Percentiles rank a stretch among this genome's conserved stretches.
Conservation (phyloP, 2,888 invertebrate species). For the Dysmachus trigonus region DNA sequence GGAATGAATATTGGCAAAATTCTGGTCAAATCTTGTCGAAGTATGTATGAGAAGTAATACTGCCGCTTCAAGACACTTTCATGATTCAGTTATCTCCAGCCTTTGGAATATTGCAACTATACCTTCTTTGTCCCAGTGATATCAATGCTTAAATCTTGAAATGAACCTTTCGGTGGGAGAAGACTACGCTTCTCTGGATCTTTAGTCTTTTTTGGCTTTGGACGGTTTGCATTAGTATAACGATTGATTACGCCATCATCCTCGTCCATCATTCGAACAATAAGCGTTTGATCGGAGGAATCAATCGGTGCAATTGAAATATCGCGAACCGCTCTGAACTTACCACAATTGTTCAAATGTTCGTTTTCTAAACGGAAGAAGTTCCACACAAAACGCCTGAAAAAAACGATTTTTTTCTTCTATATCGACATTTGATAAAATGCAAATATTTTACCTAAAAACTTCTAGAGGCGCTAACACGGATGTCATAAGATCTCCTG, state of each 20-base stretch:
- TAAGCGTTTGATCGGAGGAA: conserved; percentile 89
- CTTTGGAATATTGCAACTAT: not conserved
- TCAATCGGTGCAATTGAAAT: conserved; percentile 95
- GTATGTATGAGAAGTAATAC: not conserved
- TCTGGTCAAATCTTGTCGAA: not conserved
- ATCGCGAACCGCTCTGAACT: conserved; percentile 97
- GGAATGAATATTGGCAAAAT: conserved; percentile 17
- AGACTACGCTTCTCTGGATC: conserved; percentile 69
- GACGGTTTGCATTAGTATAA: conserved; percentile 69
- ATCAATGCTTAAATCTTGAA: conserved; percentile 59
- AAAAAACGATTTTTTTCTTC: not conserved
- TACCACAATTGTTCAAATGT: conserved; percentile 98
- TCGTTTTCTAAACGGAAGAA: conserved; percentile 99
- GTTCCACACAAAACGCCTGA: conserved; percentile 96
- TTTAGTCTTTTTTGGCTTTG: conserved; percentile 69
- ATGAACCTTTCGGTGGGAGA: conserved; percentile 59
- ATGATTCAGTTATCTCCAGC: not conserved
- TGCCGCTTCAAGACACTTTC: conserved; percentile 5
- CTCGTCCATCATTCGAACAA: conserved; percentile 95
- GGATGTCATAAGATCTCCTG: conserved; percentile 84
- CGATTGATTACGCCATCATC: conserved; percentile 85
- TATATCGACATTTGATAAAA: not conserved
- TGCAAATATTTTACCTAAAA: conserved; percentile 71
- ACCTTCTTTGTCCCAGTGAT: conserved; percentile 20
- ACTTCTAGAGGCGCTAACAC: conserved; percentile 88